These are phyloP conservation scores for Anas platyrhynchos DNA, from an alignment of 2,113 vertebrate genomes.

Conservation along the genomic window DNA sequence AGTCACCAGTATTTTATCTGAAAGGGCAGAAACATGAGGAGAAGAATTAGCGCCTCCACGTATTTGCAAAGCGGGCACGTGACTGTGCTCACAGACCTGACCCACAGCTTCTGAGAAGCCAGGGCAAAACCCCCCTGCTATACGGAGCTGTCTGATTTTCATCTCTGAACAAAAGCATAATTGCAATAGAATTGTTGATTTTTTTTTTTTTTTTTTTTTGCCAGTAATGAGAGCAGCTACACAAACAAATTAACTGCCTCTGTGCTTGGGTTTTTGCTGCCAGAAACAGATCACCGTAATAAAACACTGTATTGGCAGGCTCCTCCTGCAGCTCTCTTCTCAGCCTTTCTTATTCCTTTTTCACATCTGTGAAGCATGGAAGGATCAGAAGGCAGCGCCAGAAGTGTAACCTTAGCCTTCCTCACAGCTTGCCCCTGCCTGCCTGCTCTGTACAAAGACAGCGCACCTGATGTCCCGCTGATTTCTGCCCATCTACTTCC, in stretches of 20 bases:
- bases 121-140: background rate
- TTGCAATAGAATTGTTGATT: background rate
- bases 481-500: background rate
- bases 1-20: background rate
- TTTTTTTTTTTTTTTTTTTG: background rate
- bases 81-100: background rate
- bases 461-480: background rate
- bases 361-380: background rate
- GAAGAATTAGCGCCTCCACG: background rate
- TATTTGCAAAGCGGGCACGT: background rate
- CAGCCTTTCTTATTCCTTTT: background rate
- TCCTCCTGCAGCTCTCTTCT: background rate
- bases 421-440: background rate
- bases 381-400: background rate
- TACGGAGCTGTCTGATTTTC: background rate
- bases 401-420: background rate
- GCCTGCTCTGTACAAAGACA: accelerated
- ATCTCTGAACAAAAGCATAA: background rate
- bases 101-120: background rate
- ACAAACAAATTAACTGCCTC: background rate
- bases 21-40: background rate
- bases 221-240: background rate
- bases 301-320: background rate
- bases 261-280: background rate
- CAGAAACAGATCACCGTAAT: background rate